Evolutionary conservation across 2,888 invertebrate genomes (phyloP), one percentile per base, ranked within the genome.

Genomic region (Sabatieria punctata): DNA sequence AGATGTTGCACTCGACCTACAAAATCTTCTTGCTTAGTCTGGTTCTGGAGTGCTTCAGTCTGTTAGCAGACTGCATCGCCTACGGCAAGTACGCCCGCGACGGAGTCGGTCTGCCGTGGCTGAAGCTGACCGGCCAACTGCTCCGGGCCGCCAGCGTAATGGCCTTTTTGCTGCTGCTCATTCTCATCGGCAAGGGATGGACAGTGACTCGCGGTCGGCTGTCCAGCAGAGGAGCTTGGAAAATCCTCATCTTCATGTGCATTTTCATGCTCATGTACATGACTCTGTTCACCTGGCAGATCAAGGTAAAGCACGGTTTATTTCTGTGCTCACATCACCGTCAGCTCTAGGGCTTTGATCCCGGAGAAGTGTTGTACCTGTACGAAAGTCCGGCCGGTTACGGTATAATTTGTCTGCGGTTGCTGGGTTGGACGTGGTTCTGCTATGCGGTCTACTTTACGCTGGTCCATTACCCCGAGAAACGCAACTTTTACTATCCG

Each of bases 371-470:
- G 0, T 65, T 86, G 13, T 88, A 89, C 62, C 66, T 85, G 1
- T 89, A 86, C 61, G 88, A 91, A 68, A 85, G 85, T 37, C 81
- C 83, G 0, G 82, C 86, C 0, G 89, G 89, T 0, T 84, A 85
- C 58, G 79, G 80, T 0, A 69, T 89, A 4, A 77, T 86, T 11
- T 72, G 76, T 2, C 66, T 88, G 44, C 74, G 85, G 38, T 68
- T 84, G 1, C 57, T 78, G 0, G 84, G 83, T 0, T 89, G 88
- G 85, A 71, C 77, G 49, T 80, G 85, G 71, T 88, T 88, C 59
- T 71, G 75, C 43, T 75, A 75, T 56, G 72, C 74, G 2, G 71
- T 73, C 22, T 68, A 80, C 56, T 80, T 81, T 63, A 86, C 86
- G 0, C 73, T 84, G 40, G 80, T 78, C 61, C 81, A 81, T 59